Evolutionary conservation across 2,888 invertebrate species (phyloP), one percentile per base, ranked within the genome.

Genomic region (Ametastegia equiseti): DNA sequence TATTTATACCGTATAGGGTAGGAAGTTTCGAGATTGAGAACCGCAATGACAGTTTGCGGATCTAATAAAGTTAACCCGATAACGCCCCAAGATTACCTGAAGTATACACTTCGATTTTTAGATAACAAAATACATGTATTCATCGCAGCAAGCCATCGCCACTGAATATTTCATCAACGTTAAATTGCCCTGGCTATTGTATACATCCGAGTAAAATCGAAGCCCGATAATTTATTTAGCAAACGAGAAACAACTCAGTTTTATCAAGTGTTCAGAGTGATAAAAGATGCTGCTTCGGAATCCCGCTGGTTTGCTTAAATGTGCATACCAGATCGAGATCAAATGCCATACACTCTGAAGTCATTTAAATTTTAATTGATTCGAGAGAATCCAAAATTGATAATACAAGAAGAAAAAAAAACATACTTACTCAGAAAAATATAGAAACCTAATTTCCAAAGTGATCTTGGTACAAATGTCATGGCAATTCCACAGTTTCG

Each of bases 401-500:
- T 4, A 30, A 67, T 79, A 73, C 71, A 65, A 81, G 69, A 80
- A 60, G 0, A 47, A 81, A 50, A 80, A 63, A 60, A 30, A n/a
- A n/a, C n/a, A n/a, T n/a, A n/a, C n/a, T 67, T 77, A 54, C 57
- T 60, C 80, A 81, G 15, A 13, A 23, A 9, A 2, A 23, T 65
- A 57, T 75, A 15, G 36, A 45, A 65, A 60, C 39, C 27, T 13
- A 65, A 15, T 50, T 73, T 78, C 30, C 27, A 30, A 71, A 57
- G 57, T 63, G 15, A 15, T 65, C 9, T 19, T 6, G n/a, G 3
- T 39, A 42, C 6, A 30, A 47, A 47, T 47, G n/a, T 19, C 15
- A 45, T 27, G n/a, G 30, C 15, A 13, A 71, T 71, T 84, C 82
- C 81, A 73, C 86, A 89, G 89, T 88, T 82, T 82, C 86, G 80